Evolutionary conservation across 2,113 vertebrate species (phyloP), one percentile per base, ranked within the genome.

Genomic region (Seriola quinqueradiata): DNA sequence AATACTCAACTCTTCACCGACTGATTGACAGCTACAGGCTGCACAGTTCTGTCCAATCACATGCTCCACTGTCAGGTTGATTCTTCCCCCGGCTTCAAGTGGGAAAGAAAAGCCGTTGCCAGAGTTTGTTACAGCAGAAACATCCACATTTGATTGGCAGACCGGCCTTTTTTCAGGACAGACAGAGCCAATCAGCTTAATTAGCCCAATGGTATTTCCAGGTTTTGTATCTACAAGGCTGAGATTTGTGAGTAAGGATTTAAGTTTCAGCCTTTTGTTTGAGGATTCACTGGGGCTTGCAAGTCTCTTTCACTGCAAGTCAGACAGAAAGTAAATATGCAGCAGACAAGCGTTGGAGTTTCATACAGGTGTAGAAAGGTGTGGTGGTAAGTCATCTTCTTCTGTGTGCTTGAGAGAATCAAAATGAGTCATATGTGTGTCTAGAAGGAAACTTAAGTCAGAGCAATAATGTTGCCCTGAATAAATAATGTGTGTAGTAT

Each of bases 11-110:
- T 88, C 85, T 87, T 73, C 75, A 21, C 77, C 78, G 87, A 90
- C 89, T 92, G 92, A 93, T 90, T 95, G 94, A 94, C 92, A 90
- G 46, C 38, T 92, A 87, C 91, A 90, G 90, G 77, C 87, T 76
- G 90, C 81, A 52, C 81, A 67, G 80, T 81, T 86, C 91, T 93
- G 90, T 89, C 90, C 91, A 92, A 93, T 92, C 92, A 93, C 87
- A 90, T 89, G 82, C 83, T 85, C 74, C 79, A 82, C 90, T 95
- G 94, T 94, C 90, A 94, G 86, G 87, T 83, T 85, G 89, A 89
- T 83, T 89, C 89, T 80, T 85, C 74, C 77, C 68, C 59, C 23
- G 19, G 78, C 87, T 92, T 92, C 83, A 80, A 75, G 83, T 59
- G 64, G 78, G 77, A 75, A 81, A 76, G 81, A 90, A 87, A 90